These are phyloP conservation scores for Hirudinaria manillensis DNA, from an alignment of 2,888 invertebrate genomes.

Conservation along the genomic window DNA sequence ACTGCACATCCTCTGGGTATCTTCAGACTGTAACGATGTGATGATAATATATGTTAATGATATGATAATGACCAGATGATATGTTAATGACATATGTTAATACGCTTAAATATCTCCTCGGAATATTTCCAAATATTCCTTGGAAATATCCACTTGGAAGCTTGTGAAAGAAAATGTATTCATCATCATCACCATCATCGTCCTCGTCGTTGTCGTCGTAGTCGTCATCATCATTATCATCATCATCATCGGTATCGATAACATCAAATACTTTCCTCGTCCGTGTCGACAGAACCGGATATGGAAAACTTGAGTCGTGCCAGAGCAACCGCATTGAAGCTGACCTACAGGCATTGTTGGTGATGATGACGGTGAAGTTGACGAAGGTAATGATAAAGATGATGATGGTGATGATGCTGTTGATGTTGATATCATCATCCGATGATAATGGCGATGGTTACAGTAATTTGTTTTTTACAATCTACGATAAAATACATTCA, in stretches of 20 bases:
- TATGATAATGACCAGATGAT: not conserved
- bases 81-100: not conserved
- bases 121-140: too few species aligned
- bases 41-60: constrained; percentile 30
- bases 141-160: too few species aligned
- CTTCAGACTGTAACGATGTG: constrained; percentile 35
- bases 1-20: not conserved
- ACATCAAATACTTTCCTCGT: not conserved
- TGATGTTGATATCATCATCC: not conserved
- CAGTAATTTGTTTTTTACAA: not conserved
- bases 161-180: too few species aligned
- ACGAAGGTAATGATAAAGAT: not conserved
- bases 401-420: constrained; percentile 17
- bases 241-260: too few species aligned
- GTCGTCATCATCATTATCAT: too few species aligned
- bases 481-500: too few species aligned
- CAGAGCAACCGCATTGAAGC: not conserved
- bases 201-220: too few species aligned
- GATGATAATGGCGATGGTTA: constrained; percentile 51
- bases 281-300: not conserved
- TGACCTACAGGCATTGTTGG: not conserved
- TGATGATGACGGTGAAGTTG: not conserved
- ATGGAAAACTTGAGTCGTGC: constrained; percentile 2
- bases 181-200: too few species aligned
- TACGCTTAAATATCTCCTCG: too few species aligned